Evolutionary conservation across 2,888 invertebrate species (phyloP), one percentile per base, ranked within the genome.

Genomic region (Drosophila tripunctata): DNA sequence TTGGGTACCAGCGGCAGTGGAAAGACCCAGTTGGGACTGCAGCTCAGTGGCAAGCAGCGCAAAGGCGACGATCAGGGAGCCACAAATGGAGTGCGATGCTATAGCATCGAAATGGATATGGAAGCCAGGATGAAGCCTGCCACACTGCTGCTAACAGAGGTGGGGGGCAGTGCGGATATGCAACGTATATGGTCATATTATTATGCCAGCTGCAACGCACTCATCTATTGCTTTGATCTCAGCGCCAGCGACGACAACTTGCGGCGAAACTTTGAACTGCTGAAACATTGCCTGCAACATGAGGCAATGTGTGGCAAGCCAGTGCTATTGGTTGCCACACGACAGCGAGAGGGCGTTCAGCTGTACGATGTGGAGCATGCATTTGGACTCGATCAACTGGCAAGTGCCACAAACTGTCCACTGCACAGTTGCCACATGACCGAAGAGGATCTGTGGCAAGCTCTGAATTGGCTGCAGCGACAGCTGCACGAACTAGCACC

Each of bases 131-230:
- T 3, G 10, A 8, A 8, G 19, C 5, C 12, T 21, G 30, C 56
- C 12, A 36, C 43, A n/a, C 57, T 90, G 21, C 68, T 81, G 10
- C 66, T 91, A 1, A 91, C 90, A 2, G 91, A 91, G 76, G 82
- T 91, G 27, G 91, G 91, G 2, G 91, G 91, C 22, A 91, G 78
- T 57, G 33, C 8, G 33, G 88, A 90, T 21, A 90, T 90, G 88
- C 90, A 88, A 50, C 89, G 88, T 14, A 78, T 91, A 2, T 91
- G 91, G 91, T 83, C 84, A 36, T 87, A 91, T 57, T 91, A 91
- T 41, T 91, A 81, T 67, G 77, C 78, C 41, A 36, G 31, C 22
- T 62, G 71, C 10, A 76, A 81, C 14, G 83, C 65, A 1, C 55
- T 91, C 3, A 84, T 91, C 55, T 91, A 79, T 27, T 89, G 90